phyloP scores from a whole-genome alignment of 2,797 vertebrate species.

The Chiloscyllium punctatum region DNA sequence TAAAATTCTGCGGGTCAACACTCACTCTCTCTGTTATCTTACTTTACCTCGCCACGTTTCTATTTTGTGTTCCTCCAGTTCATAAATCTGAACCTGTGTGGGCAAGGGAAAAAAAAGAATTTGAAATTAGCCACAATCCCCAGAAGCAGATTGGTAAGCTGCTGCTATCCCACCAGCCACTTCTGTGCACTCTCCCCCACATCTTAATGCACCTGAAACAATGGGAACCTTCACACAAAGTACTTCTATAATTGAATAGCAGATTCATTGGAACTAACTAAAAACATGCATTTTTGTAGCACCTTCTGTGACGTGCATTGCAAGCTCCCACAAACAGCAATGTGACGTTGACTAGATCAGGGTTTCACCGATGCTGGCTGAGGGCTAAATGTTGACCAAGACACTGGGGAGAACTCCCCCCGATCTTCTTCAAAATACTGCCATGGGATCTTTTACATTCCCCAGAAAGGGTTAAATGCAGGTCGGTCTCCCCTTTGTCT shows the following conservation, averaged over 20 bases:
- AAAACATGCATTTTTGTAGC: not conserved
- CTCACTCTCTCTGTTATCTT: not conserved
- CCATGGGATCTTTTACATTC: not conserved
- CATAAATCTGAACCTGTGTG: constrained; percentile 90
- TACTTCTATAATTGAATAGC: not conserved
- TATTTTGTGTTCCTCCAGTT: constrained; percentile 96
- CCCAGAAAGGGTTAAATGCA: not conserved
- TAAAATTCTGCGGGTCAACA: not conserved
- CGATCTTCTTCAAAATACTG: not conserved
- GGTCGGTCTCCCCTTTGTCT: not conserved
- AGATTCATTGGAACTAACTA: not conserved
- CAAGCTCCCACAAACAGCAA: not conserved
- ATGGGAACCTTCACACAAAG: not conserved
- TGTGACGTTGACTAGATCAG: not conserved
- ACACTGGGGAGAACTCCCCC: not conserved
- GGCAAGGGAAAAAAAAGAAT: not conserved
- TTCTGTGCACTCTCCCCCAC: not conserved
- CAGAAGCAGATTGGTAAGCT: not conserved
- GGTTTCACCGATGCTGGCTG: not conserved
- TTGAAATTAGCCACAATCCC: not conserved
- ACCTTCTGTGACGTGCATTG: not conserved
- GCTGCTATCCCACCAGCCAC: not conserved
- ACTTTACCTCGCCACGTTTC: constrained; percentile 92
- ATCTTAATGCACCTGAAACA: not conserved
- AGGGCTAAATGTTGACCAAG: not conserved